A percentile compares a stretch with the other conserved stretches of the same genome.
phyloP scores from a whole-genome alignment of 1,140 invertebrate species.

The Camponotus pennsylvanicus region DNA sequence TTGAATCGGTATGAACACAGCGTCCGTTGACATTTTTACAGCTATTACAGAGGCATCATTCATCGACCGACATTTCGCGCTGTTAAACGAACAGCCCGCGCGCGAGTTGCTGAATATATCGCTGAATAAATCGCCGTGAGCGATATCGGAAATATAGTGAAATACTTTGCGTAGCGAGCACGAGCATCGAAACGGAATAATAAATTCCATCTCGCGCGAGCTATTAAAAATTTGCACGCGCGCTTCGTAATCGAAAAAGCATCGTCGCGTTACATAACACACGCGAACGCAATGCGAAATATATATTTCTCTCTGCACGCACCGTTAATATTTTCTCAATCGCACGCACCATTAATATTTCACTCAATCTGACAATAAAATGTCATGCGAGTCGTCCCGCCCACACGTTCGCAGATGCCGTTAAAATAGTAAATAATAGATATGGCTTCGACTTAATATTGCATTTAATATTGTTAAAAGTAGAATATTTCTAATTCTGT shows the following conservation, averaged over 20 bases:
- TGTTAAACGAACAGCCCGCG: constrained; percentile 8
- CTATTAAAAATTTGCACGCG: constrained; percentile 44
- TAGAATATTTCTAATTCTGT: neutral
- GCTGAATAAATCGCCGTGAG: constrained; percentile 17
- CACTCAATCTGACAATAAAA: neutral
- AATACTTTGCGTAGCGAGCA: constrained; percentile 5
- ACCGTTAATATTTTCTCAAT: constrained; percentile 21
- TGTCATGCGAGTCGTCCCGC: neutral
- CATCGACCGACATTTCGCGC: neutral
- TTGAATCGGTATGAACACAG: neutral
- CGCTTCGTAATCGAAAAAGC: constrained; percentile 31
- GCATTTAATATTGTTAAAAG: neutral
- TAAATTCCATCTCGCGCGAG: constrained; percentile 23
- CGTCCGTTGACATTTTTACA: constrained; percentile 31
- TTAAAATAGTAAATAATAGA: constrained; percentile 6
- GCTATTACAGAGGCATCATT: neutral
- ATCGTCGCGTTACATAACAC: constrained; percentile 5
- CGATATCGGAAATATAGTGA: constrained; percentile 28
- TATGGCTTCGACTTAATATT: neutral
- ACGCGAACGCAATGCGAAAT: neutral
- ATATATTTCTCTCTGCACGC: neutral
- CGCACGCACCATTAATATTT: constrained; percentile 24
- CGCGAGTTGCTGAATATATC: constrained; percentile 31
- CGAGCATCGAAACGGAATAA: constrained; percentile 33
- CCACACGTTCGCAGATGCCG: neutral